Evolutionary conservation across 2,888 invertebrate genomes (phyloP).

Genomic region (Trypoxylon attenuatum): DNA sequence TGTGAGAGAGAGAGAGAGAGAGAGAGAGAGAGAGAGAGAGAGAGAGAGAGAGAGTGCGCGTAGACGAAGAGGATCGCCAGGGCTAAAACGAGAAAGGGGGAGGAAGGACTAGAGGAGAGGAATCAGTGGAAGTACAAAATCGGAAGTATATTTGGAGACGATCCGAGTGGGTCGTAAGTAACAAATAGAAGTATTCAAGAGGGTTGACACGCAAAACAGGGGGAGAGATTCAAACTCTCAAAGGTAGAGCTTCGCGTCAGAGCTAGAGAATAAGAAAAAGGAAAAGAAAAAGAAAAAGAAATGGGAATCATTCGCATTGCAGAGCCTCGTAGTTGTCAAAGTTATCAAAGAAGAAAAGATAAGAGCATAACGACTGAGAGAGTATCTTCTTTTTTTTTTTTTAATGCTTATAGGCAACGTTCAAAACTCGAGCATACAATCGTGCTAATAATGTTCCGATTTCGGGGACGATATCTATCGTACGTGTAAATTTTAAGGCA

Average conservation of each 20-base stretch:
- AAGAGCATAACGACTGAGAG: background rate
- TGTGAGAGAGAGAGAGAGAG: too few species aligned
- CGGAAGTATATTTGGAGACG: too few species aligned
- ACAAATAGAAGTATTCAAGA: too few species aligned
- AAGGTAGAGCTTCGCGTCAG: too few species aligned
- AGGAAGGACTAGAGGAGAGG: background rate
- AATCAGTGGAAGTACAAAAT: background rate
- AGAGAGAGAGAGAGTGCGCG: too few species aligned
- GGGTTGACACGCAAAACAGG: too few species aligned
- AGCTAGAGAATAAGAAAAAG: too few species aligned
- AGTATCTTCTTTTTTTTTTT: slow-evolving; percentile 43
- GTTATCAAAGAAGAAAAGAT: background rate
- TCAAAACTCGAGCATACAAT: background rate
- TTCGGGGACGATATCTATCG: slow-evolving; percentile 4
- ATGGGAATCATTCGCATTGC: slow-evolving; percentile 23
- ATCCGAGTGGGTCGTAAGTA: too few species aligned
- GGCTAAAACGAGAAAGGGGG: background rate
- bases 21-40: too few species aligned
- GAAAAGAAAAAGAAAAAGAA: too few species aligned
- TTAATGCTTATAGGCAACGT: slow-evolving; percentile 43
- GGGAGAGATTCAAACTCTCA: too few species aligned
- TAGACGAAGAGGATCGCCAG: too few species aligned
- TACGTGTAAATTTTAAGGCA: slow-evolving; percentile 3
- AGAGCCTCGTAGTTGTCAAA: background rate
- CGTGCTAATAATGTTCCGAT: slow-evolving; percentile 1